These are phyloP conservation scores for Lepilemur septentrionalis DNA, from an alignment of 2,797 vertebrate species.

Conservation along the genomic window DNA sequence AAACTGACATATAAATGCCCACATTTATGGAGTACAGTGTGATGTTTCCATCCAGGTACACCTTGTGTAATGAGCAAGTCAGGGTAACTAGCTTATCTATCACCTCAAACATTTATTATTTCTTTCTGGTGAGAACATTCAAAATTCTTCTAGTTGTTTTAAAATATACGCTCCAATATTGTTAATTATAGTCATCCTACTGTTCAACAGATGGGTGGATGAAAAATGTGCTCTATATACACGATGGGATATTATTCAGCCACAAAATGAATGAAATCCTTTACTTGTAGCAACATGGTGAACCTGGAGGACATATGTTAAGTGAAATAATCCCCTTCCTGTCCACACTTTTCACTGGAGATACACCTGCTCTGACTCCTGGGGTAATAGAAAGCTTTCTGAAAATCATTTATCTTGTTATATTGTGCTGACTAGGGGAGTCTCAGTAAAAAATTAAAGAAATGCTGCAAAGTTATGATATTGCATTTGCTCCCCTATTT, in stretches of 20 bases:
- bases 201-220: neutral
- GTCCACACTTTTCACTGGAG: rapidly evolving
- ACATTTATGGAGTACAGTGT: neutral
- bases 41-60: neutral
- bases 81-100: neutral
- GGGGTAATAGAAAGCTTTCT: neutral
- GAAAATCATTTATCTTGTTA: neutral
- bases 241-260: neutral
- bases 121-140: neutral
- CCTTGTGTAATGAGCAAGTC: no score
- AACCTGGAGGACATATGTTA: neutral
- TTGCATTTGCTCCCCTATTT: neutral
- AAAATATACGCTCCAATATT: neutral
- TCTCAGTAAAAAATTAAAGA: no score
- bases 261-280: neutral
- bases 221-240: neutral
- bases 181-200: neutral
- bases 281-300: neutral
- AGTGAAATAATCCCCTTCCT: neutral
- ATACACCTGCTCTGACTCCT: neutral
- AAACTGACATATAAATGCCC: neutral
- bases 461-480: no score
- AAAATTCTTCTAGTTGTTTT: neutral
- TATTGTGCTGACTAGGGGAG: no score
- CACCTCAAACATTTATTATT: neutral